These are phyloP conservation scores for Odontocolon sp. DNA, from an alignment of 2,888 invertebrate species.

Conservation along the genomic window DNA sequence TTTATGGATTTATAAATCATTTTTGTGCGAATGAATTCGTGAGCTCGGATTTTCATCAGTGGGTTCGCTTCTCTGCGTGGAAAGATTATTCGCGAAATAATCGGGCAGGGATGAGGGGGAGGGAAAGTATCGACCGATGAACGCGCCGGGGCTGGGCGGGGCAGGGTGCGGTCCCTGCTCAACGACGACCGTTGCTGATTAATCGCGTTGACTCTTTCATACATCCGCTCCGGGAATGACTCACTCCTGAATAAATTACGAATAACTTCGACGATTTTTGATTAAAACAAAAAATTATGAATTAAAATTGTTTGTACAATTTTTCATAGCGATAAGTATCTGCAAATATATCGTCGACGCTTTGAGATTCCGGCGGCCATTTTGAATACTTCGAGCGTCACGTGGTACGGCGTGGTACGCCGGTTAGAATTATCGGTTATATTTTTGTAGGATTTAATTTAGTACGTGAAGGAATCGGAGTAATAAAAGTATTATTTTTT, in stretches of 20 bases:
- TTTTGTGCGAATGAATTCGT: conserved; percentile 11
- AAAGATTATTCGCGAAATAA: conserved; percentile 12
- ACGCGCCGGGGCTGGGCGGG: conserved; percentile 78
- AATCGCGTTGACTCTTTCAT: neutral
- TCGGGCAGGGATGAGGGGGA: neutral
- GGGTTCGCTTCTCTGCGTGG: conserved; percentile 11
- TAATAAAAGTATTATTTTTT: neutral
- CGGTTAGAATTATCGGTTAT: neutral
- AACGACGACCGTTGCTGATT: conserved; percentile 26
- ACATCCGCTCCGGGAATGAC: neutral
- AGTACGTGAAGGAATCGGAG: neutral
- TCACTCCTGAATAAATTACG: neutral
- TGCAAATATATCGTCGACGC: neutral
- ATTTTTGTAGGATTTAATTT: neutral
- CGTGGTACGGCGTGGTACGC: conserved; percentile 41
- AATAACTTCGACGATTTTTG: neutral
- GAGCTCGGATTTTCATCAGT: conserved; percentile 16
- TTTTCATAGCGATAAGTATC: neutral
- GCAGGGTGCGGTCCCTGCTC: conserved; percentile 78
- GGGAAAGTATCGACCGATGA: conserved; percentile 74
- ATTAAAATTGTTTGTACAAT: neutral
- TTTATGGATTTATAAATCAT: conserved; percentile 38
- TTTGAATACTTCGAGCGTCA: conserved; percentile 49
- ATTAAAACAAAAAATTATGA: neutral
- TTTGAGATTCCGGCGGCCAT: conserved; percentile 38